Evolutionary conservation across 2,113 vertebrate genomes (phyloP).

Genomic region (Hippocampus abdominalis): DNA sequence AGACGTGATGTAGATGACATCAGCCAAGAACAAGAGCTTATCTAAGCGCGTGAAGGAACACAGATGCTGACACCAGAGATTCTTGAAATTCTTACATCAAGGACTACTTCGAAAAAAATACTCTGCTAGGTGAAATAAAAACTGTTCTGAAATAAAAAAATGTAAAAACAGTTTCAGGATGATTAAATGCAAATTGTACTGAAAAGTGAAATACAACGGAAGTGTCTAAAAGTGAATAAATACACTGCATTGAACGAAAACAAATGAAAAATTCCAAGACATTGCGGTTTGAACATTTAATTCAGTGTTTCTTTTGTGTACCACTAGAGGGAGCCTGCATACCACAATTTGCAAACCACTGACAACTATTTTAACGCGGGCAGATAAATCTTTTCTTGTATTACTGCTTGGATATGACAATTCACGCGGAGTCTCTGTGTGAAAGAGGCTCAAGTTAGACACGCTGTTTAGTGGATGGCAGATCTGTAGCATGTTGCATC

Average conservation of each 20-base stretch:
- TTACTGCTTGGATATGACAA: not conserved
- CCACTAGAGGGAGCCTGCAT: no score
- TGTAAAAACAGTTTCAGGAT: no score
- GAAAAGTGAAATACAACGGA: no score
- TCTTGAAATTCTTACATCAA: not conserved
- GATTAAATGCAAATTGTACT: no score
- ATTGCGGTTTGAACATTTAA: no score
- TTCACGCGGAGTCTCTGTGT: not conserved
- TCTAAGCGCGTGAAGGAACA: not conserved
- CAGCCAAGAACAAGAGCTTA: not conserved
- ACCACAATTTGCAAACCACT: no score
- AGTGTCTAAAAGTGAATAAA: no score
- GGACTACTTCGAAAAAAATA: not conserved
- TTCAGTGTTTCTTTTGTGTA: no score
- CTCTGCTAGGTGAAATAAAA: no score
- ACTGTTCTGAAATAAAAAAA: no score
- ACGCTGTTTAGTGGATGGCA: not conserved
- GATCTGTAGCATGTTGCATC: not conserved
- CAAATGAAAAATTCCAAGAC: no score
- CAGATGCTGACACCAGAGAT: not conserved
- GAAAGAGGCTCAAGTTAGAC: not conserved
- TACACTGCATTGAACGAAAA: no score
- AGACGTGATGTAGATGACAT: not conserved
- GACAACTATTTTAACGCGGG: not conserved
- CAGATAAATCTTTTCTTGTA: not conserved